These are phyloP conservation scores for Opisthocomus hoazin DNA, from an alignment of 2,113 vertebrate genomes.

Conservation along the genomic window DNA sequence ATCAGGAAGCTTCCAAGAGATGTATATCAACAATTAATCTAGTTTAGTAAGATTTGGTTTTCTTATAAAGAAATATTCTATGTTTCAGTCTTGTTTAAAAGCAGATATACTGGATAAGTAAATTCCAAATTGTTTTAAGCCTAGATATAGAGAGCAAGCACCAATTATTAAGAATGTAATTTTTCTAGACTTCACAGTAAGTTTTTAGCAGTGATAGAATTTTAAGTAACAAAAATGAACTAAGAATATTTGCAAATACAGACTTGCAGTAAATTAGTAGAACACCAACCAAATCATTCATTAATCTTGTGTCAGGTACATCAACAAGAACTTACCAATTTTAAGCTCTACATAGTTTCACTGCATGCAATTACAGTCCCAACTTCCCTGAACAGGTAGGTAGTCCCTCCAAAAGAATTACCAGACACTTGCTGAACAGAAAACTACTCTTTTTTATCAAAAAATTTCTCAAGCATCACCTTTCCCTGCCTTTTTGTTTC, in stretches of 20 bases:
- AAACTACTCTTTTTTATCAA: not conserved
- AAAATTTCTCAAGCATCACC: not conserved
- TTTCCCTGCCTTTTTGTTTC: not conserved
- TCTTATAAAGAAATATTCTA: not conserved
- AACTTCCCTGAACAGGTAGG: not conserved
- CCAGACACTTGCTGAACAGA: not conserved
- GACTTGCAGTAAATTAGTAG: not conserved
- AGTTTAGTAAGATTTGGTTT: not conserved
- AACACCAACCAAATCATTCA: not conserved
- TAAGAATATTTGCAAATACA: not conserved
- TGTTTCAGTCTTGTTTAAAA: constrained; percentile 49
- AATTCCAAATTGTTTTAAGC: not conserved
- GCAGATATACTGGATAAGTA: constrained; percentile 17
- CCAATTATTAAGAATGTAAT: not conserved
- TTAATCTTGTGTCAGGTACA: not conserved
- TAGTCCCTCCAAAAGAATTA: not conserved
- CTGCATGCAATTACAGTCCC: not conserved
- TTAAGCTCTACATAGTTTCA: not conserved
- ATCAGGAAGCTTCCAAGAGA: not conserved
- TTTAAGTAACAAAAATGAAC: not conserved
- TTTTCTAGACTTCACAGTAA: not conserved
- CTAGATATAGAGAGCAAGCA: not conserved
- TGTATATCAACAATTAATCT: not conserved
- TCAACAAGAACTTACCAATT: not conserved
- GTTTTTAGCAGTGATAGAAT: not conserved